A percentile compares a stretch with the other conserved stretches of the same genome.
phyloP scores from a whole-genome alignment of 2,113 vertebrate species.

The Anhinga anhinga region DNA sequence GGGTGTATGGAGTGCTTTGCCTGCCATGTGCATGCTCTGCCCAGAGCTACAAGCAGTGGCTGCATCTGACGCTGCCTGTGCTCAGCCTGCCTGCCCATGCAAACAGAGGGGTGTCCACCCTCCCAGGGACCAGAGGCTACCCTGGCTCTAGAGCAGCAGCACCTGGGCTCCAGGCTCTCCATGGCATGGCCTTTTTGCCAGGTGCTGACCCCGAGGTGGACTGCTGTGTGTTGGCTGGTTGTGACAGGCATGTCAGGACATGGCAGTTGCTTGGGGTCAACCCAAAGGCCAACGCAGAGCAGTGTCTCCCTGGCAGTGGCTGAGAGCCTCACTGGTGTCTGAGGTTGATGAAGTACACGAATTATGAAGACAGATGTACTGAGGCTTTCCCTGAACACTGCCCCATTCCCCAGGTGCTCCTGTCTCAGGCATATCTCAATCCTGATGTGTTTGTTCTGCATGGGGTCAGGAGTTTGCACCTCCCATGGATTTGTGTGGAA shows the following conservation, averaged over 20 bases:
- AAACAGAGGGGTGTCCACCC: background rate
- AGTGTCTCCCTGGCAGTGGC: background rate
- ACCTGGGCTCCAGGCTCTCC: background rate
- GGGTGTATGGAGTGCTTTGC: background rate
- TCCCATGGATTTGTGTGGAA: background rate
- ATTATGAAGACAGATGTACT: background rate
- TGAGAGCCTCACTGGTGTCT: background rate
- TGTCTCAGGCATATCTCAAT: background rate
- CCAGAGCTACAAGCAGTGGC: background rate
- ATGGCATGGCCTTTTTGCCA: background rate
- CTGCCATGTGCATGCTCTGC: background rate
- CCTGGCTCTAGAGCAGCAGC: background rate
- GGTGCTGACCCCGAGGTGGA: rapidly evolving
- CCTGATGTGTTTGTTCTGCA: rapidly evolving
- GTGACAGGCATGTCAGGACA: background rate
- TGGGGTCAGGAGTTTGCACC: background rate
- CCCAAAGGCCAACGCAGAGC: background rate
- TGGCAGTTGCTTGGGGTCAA: background rate
- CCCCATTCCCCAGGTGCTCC: background rate
- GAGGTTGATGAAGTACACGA: background rate
- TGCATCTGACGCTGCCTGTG: background rate
- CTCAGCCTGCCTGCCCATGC: background rate
- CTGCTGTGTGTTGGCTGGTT: background rate
- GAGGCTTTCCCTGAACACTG: background rate
- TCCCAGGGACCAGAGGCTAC: background rate